Base-by-base conservation (phyloP, 2,113 vertebrate genomes). In the Xerus inauris region DNA sequence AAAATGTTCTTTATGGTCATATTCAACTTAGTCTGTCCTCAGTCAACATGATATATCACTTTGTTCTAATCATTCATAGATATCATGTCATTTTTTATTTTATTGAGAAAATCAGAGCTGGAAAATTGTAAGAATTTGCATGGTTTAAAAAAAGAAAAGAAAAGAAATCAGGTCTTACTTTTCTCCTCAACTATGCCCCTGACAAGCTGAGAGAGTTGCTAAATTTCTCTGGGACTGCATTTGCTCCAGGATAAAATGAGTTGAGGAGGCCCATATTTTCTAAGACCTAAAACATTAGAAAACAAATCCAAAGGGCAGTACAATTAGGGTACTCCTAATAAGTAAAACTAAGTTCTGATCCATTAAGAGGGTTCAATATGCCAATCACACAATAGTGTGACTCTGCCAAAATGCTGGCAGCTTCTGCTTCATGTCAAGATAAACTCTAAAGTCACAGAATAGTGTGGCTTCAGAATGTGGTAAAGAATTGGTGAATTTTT, bases 391-490 rank as follows among this genome's bases (percentile, higher is more conserved):
- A 59, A 26, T 59, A 59, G 57, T 59, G 57, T 59, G 24, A 59
- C 26, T 59, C 24, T 59, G 57, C 57, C 13, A 81, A 32, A 2
- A 5, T 1, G 1, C 0, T 11, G 17, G 10, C 8, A 90, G 22
- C 67, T 73, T 92, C 49, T 87, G 45, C 28, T 19, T 69, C 20
- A 72, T 20, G 17, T 91, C 42, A 22, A 64, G 57, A 26, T 45
- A 12, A 87, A 49, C 64, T 91, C n/a, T 72, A 65, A 87, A 51
- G 67, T 67, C 62, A 87, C 40, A 57, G 91, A 89, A 92, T 45
- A 35, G n/a, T 64, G 16, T 65, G 59, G 10, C 51, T 93, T 71
- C 62, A 20, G 30, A 77, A 57, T 45, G 73, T 87, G 67, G 49
- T 45, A 65, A 80, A 87, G 49, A 35, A 83, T 16, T 76, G 64